Base-by-base conservation (phyloP, 2,888 invertebrate species). In the Scrobipalpa atriplicella region DNA sequence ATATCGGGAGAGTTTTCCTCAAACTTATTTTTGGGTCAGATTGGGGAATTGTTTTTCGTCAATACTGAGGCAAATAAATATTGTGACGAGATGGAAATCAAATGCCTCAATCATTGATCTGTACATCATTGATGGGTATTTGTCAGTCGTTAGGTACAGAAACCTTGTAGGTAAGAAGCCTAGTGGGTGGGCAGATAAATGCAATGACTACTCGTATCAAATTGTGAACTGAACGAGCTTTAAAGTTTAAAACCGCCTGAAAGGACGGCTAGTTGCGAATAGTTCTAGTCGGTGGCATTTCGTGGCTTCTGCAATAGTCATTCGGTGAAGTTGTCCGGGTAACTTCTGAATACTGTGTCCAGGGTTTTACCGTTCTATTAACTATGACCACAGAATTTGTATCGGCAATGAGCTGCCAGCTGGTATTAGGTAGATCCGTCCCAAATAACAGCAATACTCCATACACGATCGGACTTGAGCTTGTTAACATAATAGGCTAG, bases 231-330 rank as follows among this genome's bases (percentile, higher is more conserved):
- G 2, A 16, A 16, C 1, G 47, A 47, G 47, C 47, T 47, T 16
- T 5, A 10, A 47, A 47, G 6, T 47, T 47, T n/a, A 16, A 47
- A 47, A 3, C 47, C 16, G 47, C 16, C 47, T 47, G 10, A 47
- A 47, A 47, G 47, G 47, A 47, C 47, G 47, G 3, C 47, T n/a
- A 47, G 47, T 47, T 47, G 29, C 47, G 1, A n/a, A 16, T 47
- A 47, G 47, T 47, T 47, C 3, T 47, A 47, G 47, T 47, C n/a
- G 0, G 13, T 43, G 43, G 13, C 13, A 43, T 43, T 43, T 43
- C 13, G 47, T 47, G 47, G 47, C 47, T 47, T 47, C n/a, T n/a
- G 47, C 16, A n/a, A 47, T 47, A n/a, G 47, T 47, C 47, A 47
- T 47, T 47, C 47, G 47, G 47, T 47, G 47, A 47, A 47, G 47